Conservation (phyloP, 2,113 vertebrate genomes). For the Corythoichthys intestinalis region DNA sequence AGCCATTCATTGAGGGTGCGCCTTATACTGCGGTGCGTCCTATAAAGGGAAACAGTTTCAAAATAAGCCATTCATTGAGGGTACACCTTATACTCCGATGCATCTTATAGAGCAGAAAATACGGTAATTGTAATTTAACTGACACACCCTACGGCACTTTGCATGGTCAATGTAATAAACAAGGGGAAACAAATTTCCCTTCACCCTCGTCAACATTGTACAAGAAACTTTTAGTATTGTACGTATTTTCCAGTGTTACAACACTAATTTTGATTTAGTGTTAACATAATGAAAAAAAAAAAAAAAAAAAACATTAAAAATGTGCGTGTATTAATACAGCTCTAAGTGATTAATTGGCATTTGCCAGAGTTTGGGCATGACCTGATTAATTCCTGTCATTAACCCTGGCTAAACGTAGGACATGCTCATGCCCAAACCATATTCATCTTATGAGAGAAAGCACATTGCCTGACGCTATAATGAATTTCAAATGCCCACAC, state of each 20-base stretch:
- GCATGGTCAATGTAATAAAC: not conserved
- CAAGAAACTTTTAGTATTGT: not conserved
- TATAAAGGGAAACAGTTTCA: too few relatives aligned
- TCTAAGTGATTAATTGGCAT: constrained; percentile 1
- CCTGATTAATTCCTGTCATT: constrained; percentile 1
- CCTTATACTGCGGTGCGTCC: too few relatives aligned
- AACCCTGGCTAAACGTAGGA: not conserved
- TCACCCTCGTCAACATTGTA: not conserved
- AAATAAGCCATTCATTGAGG: too few relatives aligned
- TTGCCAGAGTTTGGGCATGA: not conserved
- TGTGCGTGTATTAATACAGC: not conserved
- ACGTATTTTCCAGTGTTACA: not conserved
- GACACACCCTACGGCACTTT: not conserved
- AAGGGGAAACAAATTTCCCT: not conserved
- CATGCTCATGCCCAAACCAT: not conserved
- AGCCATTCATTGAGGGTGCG: too few relatives aligned
- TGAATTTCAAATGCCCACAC: constrained; percentile 16
- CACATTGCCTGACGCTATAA: not conserved
- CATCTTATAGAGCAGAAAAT: too few relatives aligned
- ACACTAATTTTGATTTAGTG: not conserved
- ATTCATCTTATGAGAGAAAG: not conserved
- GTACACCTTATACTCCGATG: too few relatives aligned
- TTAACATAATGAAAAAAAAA: not conserved
- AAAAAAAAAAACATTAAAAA: not conserved
- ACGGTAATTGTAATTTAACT: not conserved